A percentile compares a stretch with the other conserved stretches of the same genome.
These are phyloP conservation scores for Coreoperca whiteheadi DNA, from an alignment of 2,113 vertebrate genomes.

Conservation along the genomic window DNA sequence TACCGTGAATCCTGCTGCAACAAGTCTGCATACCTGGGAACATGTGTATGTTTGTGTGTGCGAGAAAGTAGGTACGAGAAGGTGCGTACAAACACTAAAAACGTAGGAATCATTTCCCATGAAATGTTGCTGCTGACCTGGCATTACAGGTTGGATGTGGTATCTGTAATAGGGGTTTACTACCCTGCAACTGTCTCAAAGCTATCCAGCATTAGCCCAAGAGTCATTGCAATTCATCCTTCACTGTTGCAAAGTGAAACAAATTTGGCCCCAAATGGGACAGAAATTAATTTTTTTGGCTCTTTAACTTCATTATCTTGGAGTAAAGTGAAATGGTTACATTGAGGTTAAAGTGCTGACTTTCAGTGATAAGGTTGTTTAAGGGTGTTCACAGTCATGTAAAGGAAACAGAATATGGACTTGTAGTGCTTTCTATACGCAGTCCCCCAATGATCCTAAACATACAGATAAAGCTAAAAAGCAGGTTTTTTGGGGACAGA, in stretches of 20 bases:
- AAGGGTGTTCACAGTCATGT: not conserved
- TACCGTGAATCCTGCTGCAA: slow-evolving; percentile 63
- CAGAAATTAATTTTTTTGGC: not conserved
- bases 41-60: slow-evolving; percentile 25
- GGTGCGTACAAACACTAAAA: slow-evolving; percentile 30
- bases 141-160: slow-evolving; percentile 5
- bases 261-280: not conserved
- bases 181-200: not conserved
- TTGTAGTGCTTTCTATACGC: not conserved
- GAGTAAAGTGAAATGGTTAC: too few relatives aligned
- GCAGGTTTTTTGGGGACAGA: not conserved
- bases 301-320: not conserved
- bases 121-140: slow-evolving; percentile 23
- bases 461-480: not conserved
- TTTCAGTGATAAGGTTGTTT: not conserved
- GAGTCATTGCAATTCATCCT: not conserved
- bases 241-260: slow-evolving; percentile 2
- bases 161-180: not conserved
- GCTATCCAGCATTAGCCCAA: not conserved
- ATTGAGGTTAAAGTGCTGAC: too few relatives aligned
- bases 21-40: slow-evolving; percentile 74
- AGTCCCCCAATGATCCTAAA: not conserved
- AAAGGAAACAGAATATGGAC: not conserved
- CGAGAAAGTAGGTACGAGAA: slow-evolving; percentile 24
- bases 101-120: slow-evolving; percentile 25